Conservation (phyloP, 2,797 vertebrate species). For the Arremon brunneinucha region DNA sequence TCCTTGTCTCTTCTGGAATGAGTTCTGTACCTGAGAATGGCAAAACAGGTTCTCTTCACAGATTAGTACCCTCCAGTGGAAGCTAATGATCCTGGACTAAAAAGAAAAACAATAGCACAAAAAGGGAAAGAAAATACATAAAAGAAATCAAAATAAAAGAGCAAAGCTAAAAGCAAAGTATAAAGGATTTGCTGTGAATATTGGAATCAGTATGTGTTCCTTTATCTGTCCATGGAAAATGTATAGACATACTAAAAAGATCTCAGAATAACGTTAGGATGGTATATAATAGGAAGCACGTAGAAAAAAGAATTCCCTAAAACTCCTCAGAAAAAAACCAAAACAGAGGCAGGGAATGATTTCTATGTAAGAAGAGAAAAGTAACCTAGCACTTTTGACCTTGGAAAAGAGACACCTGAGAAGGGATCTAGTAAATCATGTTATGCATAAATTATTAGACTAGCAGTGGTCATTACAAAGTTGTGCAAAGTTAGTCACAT, state of each 20-base stretch:
- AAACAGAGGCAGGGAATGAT: not conserved
- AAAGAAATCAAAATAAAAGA: not conserved
- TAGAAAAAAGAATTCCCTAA: fast-evolving
- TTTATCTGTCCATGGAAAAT: not conserved
- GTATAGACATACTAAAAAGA: not conserved
- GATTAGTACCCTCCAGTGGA: not conserved
- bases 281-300: not conserved
- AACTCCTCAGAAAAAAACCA: not conserved
- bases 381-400: not conserved
- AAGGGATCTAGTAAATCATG: not conserved
- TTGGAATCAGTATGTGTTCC: not conserved
- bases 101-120: not conserved
- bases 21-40: not conserved
- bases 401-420: not conserved
- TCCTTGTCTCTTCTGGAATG: not conserved
- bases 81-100: not conserved
- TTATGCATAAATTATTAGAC: not conserved
- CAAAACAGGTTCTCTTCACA: not conserved
- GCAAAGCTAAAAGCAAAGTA: not conserved
- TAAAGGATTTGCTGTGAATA: not conserved
- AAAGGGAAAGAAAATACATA: not conserved
- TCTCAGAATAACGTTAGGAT: not conserved
- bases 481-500: not conserved
- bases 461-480: not conserved
- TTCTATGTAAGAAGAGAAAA: not conserved